A percentile compares a stretch with the other conserved stretches of the same genome.
Evolutionary conservation across 2,888 invertebrate species (phyloP).

Genomic region (Empis stercorea): DNA sequence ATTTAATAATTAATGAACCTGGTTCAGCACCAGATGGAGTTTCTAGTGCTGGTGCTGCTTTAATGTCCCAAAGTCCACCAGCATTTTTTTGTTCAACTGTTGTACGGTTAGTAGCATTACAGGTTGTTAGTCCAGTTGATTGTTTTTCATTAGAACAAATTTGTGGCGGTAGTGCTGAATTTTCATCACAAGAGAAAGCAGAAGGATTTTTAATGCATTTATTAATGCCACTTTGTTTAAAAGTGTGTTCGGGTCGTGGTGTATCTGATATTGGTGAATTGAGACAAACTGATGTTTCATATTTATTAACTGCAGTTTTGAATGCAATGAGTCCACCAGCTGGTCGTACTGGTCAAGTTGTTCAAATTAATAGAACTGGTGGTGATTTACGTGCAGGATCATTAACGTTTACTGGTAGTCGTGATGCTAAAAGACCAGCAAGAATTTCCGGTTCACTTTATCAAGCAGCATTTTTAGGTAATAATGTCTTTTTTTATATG

Average conservation of each 20-base stretch:
- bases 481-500: no score
- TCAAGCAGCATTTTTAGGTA: constrained; percentile 68
- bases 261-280: constrained; percentile 80
- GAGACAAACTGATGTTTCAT: constrained; percentile 79
- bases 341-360: constrained; percentile 52
- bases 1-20: constrained; percentile 37
- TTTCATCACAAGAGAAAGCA: constrained; percentile 80
- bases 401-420: constrained; percentile 61
- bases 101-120: constrained; percentile 85
- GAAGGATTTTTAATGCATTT: constrained; percentile 94
- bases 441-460: constrained; percentile 67
- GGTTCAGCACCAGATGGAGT: constrained; percentile 48
- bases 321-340: constrained; percentile 75
- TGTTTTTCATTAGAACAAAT: constrained; percentile 86
- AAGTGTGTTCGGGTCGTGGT: constrained; percentile 90
- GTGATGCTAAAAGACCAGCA: constrained; percentile 66
- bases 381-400: constrained; percentile 66
- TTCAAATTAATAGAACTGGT: constrained; percentile 56
- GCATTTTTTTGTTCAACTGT: constrained; percentile 92
- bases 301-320: constrained; percentile 77
- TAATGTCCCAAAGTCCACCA: constrained; percentile 87
- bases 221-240: constrained; percentile 87
- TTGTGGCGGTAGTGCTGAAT: constrained; percentile 81
- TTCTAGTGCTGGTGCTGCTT: constrained; percentile 70
- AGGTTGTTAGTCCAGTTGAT: constrained; percentile 89